These are phyloP conservation scores for Campoplex capitator DNA, from an alignment of 2,888 invertebrate genomes.

Conservation along the genomic window DNA sequence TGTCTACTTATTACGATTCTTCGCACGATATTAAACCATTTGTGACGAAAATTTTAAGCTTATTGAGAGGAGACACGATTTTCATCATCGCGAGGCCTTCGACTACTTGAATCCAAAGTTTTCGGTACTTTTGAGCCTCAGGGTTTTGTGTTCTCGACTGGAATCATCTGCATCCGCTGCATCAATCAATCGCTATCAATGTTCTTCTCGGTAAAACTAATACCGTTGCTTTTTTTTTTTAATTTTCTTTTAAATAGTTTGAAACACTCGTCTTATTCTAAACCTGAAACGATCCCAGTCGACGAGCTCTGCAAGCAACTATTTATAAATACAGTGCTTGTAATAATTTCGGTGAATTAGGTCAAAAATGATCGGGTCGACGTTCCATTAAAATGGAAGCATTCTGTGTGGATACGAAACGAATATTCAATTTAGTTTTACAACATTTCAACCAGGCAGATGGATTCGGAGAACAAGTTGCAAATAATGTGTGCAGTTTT, in stretches of 20 bases:
- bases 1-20: constrained; percentile 24
- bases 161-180: too few species aligned
- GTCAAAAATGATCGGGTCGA: not conserved
- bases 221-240: too few species aligned
- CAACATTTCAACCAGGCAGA: not conserved
- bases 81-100: too few species aligned
- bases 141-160: too few species aligned
- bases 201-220: too few species aligned
- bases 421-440: not conserved
- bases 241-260: too few species aligned
- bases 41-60: not conserved
- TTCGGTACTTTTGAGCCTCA: not conserved
- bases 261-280: too few species aligned
- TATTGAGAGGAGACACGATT: not conserved
- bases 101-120: not conserved
- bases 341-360: not conserved
- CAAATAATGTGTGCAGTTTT: constrained; percentile 18
- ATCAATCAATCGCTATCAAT: too few species aligned
- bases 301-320: not conserved
- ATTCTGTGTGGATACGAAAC: not conserved
- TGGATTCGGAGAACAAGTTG: constrained; percentile 23
- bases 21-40: constrained; percentile 24
- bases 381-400: not conserved
- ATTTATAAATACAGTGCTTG: not conserved
- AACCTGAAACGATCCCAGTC: too few species aligned